Conservation (phyloP, 2,888 invertebrate genomes). For the Allolobophora icterica region DNA sequence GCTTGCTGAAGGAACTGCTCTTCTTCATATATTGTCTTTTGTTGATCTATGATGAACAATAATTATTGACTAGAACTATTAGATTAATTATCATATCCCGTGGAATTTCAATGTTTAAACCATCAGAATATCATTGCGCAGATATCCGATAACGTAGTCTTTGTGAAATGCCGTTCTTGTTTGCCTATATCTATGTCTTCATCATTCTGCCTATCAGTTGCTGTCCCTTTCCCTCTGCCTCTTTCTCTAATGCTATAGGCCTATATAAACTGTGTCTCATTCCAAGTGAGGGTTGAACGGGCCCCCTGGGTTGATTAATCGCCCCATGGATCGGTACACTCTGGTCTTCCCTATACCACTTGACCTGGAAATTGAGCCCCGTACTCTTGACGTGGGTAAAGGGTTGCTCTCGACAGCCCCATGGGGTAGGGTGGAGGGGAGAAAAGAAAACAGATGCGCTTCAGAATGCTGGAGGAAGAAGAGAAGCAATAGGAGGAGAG, state of each 20-base stretch:
- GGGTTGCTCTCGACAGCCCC: not conserved
- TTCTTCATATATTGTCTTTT: too few relatives aligned
- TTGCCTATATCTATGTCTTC: not conserved
- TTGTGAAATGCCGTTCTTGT: not conserved
- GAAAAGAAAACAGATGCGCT: not conserved
- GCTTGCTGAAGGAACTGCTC: too few relatives aligned
- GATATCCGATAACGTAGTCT: too few relatives aligned
- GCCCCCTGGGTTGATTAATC: not conserved
- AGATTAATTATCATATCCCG: too few relatives aligned
- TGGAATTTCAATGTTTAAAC: too few relatives aligned
- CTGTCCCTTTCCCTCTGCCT: not conserved
- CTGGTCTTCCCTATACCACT: not conserved
- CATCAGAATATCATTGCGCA: too few relatives aligned
- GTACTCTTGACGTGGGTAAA: not conserved
- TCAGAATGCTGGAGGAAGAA: not conserved
- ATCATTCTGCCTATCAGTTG: not conserved
- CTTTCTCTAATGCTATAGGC: not conserved
- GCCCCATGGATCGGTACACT: not conserved
- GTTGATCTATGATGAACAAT: too few relatives aligned
- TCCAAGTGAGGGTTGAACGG: not conserved
- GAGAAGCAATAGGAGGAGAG: not conserved
- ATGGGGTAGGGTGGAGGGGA: not conserved
- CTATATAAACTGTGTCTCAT: not conserved
- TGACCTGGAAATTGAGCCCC: not conserved
- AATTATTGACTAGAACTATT: too few relatives aligned